Conservation (phyloP, 1,140 invertebrate genomes). For the Lepidurus apus region DNA sequence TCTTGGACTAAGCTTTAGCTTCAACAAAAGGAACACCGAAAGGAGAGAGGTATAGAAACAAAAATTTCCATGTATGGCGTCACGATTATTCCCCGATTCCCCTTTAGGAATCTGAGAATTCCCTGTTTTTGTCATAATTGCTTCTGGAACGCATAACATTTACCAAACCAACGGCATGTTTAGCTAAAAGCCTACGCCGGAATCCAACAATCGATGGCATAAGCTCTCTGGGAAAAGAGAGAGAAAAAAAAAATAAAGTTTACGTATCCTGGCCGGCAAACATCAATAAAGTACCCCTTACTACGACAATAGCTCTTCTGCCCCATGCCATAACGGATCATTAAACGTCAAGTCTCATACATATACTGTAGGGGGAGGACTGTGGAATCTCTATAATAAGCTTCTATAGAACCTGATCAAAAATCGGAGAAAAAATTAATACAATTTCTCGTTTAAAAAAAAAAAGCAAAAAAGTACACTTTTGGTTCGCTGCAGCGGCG, state of each 20-base stretch:
- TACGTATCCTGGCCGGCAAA: neutral
- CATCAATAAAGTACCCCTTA: neutral
- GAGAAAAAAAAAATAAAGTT: neutral
- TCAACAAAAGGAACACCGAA: neutral
- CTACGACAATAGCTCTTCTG: neutral
- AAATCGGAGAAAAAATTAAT: neutral
- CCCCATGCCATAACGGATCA: neutral
- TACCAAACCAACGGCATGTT: neutral
- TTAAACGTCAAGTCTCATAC: neutral
- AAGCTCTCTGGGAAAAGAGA: neutral
- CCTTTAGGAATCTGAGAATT: neutral
- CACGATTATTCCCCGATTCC: neutral
- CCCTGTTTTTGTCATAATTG: neutral
- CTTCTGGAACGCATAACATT: neutral
- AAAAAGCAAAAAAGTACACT: neutral
- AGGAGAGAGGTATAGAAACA: neutral
- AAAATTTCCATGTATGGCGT: neutral
- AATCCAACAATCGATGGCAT: neutral
- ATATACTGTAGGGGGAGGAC: neutral
- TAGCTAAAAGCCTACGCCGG: neutral
- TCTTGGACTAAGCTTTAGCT: slow-evolving; percentile 16
- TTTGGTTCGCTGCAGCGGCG: neutral
- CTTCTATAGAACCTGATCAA: neutral
- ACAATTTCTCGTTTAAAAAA: neutral
- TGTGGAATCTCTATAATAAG: neutral